Base-by-base conservation (phyloP, 2,888 invertebrate species). In the Parapristionchus giblindavisi region DNA sequence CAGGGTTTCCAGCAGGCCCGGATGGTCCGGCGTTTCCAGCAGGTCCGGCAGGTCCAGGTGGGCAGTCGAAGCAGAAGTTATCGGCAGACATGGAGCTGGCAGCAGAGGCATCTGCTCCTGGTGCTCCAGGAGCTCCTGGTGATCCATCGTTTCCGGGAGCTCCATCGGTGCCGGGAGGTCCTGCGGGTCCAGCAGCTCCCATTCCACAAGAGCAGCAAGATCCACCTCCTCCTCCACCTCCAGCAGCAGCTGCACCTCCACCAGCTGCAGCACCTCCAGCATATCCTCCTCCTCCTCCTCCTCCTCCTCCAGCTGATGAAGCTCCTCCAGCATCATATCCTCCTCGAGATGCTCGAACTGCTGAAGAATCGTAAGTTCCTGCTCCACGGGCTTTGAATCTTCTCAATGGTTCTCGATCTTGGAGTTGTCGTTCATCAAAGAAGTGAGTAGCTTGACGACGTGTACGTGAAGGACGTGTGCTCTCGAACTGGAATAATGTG, bases 131-230 rank as follows among this genome's bases (percentile, higher is more conserved):
- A 0, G 24, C 1, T 40, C 70, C 70, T 1, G 70, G 3, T 17
- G 54, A 0, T 38, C 70, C 70, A 29, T 71, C 70, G 11, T 71
- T 56, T 2, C 70, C 70, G 1, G 70, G 29, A 3, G 38, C 70
- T 71, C 70, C 70, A 24, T 71, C 70, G 3, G 1, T 54, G 38
- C 70, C 70, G 29, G 70, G 56, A 5, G 70, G 70, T 3, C 70
- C 70, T 3, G 56, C 24, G 11, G 70, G 70, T 38, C 70, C 70
- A 6, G 40, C 40, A 17, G 56, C 32, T 34, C 70, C 70, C 70
- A 71, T 71, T 29, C 63, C 83, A 78, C 81, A 76, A 52, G 81
- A 78, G 77, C 83, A 80, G 79, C 80, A 81, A n/a, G 73, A 65
- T 77, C 82, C 79, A 21, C 81, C 81, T 11, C 77, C 79, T 34